Percentiles rank a stretch among this genome's conserved stretches.
phyloP scores from a whole-genome alignment of 1,140 invertebrate species.

The Polypedilum vanderplanki region DNA sequence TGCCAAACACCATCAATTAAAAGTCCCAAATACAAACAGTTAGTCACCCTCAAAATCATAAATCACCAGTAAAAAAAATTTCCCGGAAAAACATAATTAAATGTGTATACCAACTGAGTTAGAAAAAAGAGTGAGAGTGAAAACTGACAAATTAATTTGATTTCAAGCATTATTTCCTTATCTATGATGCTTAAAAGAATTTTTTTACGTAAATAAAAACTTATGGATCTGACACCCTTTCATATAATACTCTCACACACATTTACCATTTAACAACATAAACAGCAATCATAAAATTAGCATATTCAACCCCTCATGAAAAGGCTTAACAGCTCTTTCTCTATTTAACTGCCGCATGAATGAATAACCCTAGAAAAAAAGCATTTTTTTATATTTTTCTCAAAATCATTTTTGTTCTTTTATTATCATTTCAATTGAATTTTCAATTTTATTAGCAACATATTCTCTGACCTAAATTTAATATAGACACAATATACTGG shows the following conservation, averaged over 20 bases:
- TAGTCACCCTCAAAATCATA: background rate
- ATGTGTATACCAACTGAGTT: background rate
- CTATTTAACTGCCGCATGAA: background rate
- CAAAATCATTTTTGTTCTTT: slow-evolving; percentile 12
- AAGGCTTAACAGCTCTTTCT: background rate
- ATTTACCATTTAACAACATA: slow-evolving; percentile 3
- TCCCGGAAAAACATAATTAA: background rate
- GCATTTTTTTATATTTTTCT: background rate
- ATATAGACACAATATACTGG: background rate
- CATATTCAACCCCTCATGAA: slow-evolving; percentile 10
- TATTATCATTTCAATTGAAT: background rate
- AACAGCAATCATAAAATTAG: slow-evolving; percentile 18
- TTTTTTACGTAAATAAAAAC: background rate
- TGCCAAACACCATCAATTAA: background rate
- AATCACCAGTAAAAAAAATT: slow-evolving; percentile 22
- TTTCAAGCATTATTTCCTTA: background rate
- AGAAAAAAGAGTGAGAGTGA: background rate
- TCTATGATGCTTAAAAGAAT: background rate
- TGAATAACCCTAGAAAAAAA: slow-evolving; percentile 5
- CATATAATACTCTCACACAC: background rate
- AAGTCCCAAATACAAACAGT: background rate
- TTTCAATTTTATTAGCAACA: background rate
- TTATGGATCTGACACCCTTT: slow-evolving; percentile 19
- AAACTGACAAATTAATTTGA: slow-evolving; percentile 28
- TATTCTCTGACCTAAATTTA: slow-evolving; percentile 14